A percentile compares a stretch with the other conserved stretches of the same genome.
These are phyloP conservation scores for Tenualosa ilisha DNA, from an alignment of 2,797 vertebrate genomes.

Conservation along the genomic window DNA sequence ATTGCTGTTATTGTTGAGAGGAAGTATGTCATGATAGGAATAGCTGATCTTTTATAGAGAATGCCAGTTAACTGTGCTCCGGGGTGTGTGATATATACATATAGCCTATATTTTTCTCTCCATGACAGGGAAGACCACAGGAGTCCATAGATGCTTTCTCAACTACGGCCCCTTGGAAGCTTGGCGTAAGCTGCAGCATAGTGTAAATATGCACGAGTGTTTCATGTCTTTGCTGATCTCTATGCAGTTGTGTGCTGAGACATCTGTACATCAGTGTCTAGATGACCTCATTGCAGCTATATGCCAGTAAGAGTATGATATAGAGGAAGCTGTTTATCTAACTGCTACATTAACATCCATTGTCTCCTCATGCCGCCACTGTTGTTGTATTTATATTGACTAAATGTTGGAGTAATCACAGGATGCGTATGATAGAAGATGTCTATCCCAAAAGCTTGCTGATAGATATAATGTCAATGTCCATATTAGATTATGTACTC, in stretches of 20 bases:
- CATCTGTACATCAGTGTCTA: not conserved
- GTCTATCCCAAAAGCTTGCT: not conserved
- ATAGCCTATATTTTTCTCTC: not conserved
- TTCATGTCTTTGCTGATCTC: not conserved
- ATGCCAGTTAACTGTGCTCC: constrained; percentile 52
- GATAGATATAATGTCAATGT: not conserved
- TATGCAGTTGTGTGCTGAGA: not conserved
- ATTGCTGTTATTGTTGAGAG: constrained; percentile 55
- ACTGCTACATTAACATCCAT: not conserved
- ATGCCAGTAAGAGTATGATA: not conserved
- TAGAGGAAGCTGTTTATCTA: not conserved
- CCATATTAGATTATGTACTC: not conserved
- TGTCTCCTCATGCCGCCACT: not conserved
- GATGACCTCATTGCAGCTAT: constrained; percentile 3
- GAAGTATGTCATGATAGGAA: constrained; percentile 56
- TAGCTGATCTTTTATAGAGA: constrained; percentile 38
- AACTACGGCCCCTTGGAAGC: not conserved
- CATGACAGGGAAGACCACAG: not conserved
- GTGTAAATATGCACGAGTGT: not conserved
- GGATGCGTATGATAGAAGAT: constrained; percentile 2
- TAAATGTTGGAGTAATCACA: not conserved
- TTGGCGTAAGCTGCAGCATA: not conserved
- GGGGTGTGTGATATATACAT: not conserved
- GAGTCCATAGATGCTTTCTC: not conserved
- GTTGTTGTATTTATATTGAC: not conserved